A percentile compares a stretch with the other conserved stretches of the same genome.
These are phyloP conservation scores for Ammodytes marinus DNA, from an alignment of 2,113 vertebrate species.

Conservation along the genomic window DNA sequence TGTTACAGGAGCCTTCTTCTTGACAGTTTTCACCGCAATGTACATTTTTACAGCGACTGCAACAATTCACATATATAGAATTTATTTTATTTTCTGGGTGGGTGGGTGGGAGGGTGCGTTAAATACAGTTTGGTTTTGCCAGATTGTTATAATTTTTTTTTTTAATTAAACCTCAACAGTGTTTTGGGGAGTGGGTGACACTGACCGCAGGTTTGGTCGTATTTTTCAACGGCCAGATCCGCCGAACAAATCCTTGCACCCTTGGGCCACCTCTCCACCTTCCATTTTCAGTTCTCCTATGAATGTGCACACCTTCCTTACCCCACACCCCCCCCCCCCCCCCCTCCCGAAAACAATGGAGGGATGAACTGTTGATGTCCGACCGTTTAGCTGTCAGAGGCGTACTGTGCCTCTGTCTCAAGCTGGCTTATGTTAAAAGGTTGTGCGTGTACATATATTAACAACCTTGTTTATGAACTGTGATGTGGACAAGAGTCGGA, in stretches of 20 bases:
- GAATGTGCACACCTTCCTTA: conserved; percentile 66
- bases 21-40: conserved; percentile 86
- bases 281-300: conserved; percentile 51
- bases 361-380: conserved; percentile 48
- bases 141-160: conserved; percentile 23
- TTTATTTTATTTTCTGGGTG: conserved; percentile 85
- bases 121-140: conserved; percentile 48
- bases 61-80: conserved; percentile 87
- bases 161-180: conserved; percentile 66
- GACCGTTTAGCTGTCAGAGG: conserved; percentile 3
- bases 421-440: conserved; percentile 24
- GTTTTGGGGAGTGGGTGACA: conserved; percentile 39
- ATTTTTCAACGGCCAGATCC: conserved; percentile 26
- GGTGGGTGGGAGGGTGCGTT: conserved; percentile 29
- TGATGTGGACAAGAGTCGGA: conserved; percentile 44
- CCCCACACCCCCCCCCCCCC: not conserved
- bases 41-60: conserved; percentile 81
- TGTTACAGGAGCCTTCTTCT: conserved; percentile 66
- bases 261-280: conserved; percentile 37
- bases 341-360: conserved; percentile 16
- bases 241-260: conserved; percentile 37
- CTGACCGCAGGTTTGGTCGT: conserved; percentile 29
- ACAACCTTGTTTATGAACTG: conserved; percentile 57
- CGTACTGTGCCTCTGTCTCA: conserved; percentile 1
- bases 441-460: conserved; percentile 65